A percentile compares a stretch with the other conserved stretches of the same genome.
phyloP scores from a whole-genome alignment of 2,888 invertebrate genomes.

The Omphaloscelis lunosa region DNA sequence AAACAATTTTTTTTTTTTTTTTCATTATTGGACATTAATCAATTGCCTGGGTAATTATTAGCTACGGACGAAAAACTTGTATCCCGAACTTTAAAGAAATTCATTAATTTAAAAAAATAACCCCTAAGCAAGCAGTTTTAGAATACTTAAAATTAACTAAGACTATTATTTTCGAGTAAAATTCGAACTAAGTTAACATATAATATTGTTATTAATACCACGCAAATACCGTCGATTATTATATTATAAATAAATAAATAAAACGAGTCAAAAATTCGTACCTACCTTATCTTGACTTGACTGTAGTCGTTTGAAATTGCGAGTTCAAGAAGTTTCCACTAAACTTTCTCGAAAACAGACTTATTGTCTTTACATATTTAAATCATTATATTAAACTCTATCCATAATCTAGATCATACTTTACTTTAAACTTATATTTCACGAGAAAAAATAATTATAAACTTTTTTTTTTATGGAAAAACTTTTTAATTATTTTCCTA shows the following conservation, averaged over 20 bases:
- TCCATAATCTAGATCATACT: background rate
- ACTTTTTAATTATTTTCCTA: background rate
- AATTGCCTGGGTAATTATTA: background rate
- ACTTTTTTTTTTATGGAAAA: background rate
- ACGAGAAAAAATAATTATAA: background rate
- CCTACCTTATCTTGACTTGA: background rate
- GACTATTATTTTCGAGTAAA: background rate
- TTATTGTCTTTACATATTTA: background rate
- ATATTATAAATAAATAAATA: background rate
- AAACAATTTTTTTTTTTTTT: background rate
- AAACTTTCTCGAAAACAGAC: background rate
- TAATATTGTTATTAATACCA: background rate
- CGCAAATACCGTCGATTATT: background rate
- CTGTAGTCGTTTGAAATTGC: background rate
- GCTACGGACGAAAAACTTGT: background rate
- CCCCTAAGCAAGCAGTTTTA: background rate
- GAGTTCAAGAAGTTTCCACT: conserved; percentile 6
- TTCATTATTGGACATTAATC: background rate
- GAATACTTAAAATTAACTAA: background rate
- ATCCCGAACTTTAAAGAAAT: background rate
- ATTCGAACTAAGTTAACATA: background rate
- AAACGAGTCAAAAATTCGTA: background rate
- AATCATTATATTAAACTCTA: background rate
- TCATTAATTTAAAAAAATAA: background rate
- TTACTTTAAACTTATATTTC: background rate